Evolutionary conservation across 2,888 invertebrate genomes (phyloP).

Genomic region (Phrixothrix hirtus): DNA sequence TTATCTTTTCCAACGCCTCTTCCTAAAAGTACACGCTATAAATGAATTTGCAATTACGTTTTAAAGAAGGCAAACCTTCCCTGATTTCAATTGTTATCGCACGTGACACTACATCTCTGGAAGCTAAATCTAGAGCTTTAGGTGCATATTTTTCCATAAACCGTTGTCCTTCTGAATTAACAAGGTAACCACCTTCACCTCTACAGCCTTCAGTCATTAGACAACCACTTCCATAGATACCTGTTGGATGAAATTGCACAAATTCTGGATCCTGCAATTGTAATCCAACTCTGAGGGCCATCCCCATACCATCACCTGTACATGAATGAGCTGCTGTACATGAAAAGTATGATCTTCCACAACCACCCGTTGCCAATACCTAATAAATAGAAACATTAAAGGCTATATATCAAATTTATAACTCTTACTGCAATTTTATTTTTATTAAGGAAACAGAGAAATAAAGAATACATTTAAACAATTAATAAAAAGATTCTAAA

Average conservation of each 20-base stretch:
- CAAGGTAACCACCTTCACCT: constrained; percentile 96
- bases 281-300: constrained; percentile 91
- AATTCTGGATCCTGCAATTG: constrained; percentile 97
- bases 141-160: constrained; percentile 99
- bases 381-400: constrained; percentile 36
- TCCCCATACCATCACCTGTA: constrained; percentile 96
- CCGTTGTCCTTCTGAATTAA: constrained; percentile 95
- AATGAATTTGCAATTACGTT: neutral
- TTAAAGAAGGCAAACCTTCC: constrained; percentile 66
- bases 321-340: constrained; percentile 99
- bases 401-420: no score
- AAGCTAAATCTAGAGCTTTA: constrained; percentile 97
- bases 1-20: constrained; percentile 95
- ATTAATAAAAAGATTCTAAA: no score
- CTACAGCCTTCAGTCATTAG: constrained; percentile 97
- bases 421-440: neutral
- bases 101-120: constrained; percentile 95
- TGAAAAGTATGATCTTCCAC: constrained; percentile 93
- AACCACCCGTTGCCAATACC: constrained; percentile 85
- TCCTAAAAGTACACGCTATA: constrained; percentile 47
- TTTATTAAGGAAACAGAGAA: no score
- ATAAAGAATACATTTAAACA: no score
- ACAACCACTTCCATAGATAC: constrained; percentile 98
- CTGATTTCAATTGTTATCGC: constrained; percentile 98
- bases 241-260: constrained; percentile 99